These are phyloP conservation scores for Papilio machaon DNA, from an alignment of 1,140 invertebrate genomes.

Conservation along the genomic window DNA sequence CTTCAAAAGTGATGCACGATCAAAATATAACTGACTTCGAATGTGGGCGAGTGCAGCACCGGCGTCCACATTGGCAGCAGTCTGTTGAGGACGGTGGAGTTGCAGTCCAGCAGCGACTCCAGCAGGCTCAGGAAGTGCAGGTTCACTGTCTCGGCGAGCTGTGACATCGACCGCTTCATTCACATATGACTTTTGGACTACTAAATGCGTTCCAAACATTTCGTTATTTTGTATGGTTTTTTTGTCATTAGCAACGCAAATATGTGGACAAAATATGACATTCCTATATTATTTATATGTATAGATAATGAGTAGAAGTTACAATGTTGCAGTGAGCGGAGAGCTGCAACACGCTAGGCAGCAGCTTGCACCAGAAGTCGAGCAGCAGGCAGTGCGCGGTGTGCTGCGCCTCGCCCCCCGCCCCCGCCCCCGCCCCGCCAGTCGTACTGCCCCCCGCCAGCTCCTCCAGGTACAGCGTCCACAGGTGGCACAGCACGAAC, in stretches of 20 bases:
- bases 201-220: not conserved
- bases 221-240: not conserved
- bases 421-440: constrained; percentile 85
- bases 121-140: constrained; percentile 97
- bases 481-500: constrained; percentile 94
- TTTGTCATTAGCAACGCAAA: too few relatives aligned
- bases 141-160: constrained; percentile 99
- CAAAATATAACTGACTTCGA: constrained; percentile 84
- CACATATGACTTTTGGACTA: not conserved
- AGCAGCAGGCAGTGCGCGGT: constrained; percentile 92
- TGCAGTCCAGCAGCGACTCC: constrained; percentile 97
- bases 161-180: constrained; percentile 40
- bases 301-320: not conserved
- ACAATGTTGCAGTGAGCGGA: constrained; percentile 92
- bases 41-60: constrained; percentile 93
- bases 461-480: constrained; percentile 99
- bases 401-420: constrained; percentile 87
- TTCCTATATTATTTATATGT: too few relatives aligned
- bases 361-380: constrained; percentile 99
- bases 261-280: too few relatives aligned
- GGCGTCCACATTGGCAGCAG: constrained; percentile 94
- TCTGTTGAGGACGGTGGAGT: constrained; percentile 95
- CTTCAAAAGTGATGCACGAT: not conserved
- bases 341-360: constrained; percentile 96
- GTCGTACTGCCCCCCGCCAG: constrained; percentile 86